A percentile compares a stretch with the other conserved stretches of the same genome.
Conservation (phyloP, 2,888 invertebrate genomes). For the Netelia fuscicornis region DNA sequence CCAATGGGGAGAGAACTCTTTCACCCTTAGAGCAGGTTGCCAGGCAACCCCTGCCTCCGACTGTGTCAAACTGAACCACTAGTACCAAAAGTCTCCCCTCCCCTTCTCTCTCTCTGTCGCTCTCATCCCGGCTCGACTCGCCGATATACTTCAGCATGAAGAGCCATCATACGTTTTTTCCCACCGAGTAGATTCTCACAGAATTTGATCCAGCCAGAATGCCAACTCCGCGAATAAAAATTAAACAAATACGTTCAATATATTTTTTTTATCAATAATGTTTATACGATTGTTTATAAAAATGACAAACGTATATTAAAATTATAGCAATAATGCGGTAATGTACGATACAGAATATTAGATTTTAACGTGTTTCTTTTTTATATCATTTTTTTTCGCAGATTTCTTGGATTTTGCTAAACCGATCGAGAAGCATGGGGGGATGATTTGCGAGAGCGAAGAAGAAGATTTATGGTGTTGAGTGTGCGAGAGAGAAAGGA, state of each 20-base stretch:
- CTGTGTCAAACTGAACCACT: conserved; percentile 83
- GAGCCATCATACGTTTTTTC: conserved; percentile 37
- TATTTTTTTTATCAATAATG: background rate
- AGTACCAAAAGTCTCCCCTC: conserved; percentile 70
- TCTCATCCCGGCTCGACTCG: conserved; percentile 23
- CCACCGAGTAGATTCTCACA: conserved; percentile 43
- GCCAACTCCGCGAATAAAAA: background rate
- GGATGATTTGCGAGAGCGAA: conserved; percentile 42
- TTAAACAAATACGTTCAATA: background rate
- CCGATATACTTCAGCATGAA: conserved; percentile 20
- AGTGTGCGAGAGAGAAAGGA: conserved; percentile 8
- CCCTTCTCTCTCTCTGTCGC: conserved; percentile 60
- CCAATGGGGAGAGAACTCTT: conserved; percentile 69
- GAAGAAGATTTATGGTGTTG: conserved; percentile 48
- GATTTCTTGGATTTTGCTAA: conserved; percentile 20
- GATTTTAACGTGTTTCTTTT: background rate
- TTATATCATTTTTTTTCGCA: background rate
- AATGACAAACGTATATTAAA: background rate
- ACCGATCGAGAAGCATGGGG: conserved; percentile 55
- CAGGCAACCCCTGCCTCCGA: conserved; percentile 82
- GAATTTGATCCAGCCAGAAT: conserved; percentile 22
- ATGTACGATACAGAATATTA: background rate
- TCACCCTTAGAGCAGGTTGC: conserved; percentile 81
- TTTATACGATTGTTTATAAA: background rate
- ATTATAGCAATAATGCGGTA: background rate